phyloP scores from a whole-genome alignment of 2,888 invertebrate genomes.

The Byasa hedistus region DNA sequence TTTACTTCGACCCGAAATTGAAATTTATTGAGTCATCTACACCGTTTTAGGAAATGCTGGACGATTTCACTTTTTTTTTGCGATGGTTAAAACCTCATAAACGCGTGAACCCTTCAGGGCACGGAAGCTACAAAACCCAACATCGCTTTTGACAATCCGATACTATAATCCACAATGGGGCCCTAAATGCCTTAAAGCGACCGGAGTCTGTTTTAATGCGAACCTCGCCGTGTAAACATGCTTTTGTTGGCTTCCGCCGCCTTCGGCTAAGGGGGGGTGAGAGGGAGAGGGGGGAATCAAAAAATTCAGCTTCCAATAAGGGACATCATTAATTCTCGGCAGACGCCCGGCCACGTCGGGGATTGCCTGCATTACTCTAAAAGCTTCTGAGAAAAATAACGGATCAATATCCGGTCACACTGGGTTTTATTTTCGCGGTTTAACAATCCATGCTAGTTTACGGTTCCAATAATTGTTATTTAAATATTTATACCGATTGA shows the following conservation, averaged over 20 bases:
- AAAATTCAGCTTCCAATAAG: constrained; percentile 86
- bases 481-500: neutral
- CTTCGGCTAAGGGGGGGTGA: constrained; percentile 40
- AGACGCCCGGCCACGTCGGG: constrained; percentile 53
- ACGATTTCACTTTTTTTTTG: neutral
- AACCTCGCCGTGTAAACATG: constrained; percentile 68
- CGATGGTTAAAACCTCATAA: constrained; percentile 4
- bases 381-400: constrained; percentile 64
- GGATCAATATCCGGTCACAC: constrained; percentile 60
- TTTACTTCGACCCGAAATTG: too few species aligned
- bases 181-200: constrained; percentile 61
- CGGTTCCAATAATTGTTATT: neutral
- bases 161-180: constrained; percentile 53
- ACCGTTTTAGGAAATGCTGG: too few species aligned
- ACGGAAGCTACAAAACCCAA: constrained; percentile 31
- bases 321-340: constrained; percentile 84
- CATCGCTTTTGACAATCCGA: constrained; percentile 47
- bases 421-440: constrained; percentile 41
- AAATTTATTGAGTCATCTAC: too few species aligned
- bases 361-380: constrained; percentile 65
- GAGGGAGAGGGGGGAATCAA: constrained; percentile 75
- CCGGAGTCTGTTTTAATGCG: constrained; percentile 61
- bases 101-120: constrained; percentile 14
- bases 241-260: constrained; percentile 64
- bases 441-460: constrained; percentile 32